Evolutionary conservation across 2,888 invertebrate genomes (phyloP).

Genomic region (Lasioglossum villosulum): DNA sequence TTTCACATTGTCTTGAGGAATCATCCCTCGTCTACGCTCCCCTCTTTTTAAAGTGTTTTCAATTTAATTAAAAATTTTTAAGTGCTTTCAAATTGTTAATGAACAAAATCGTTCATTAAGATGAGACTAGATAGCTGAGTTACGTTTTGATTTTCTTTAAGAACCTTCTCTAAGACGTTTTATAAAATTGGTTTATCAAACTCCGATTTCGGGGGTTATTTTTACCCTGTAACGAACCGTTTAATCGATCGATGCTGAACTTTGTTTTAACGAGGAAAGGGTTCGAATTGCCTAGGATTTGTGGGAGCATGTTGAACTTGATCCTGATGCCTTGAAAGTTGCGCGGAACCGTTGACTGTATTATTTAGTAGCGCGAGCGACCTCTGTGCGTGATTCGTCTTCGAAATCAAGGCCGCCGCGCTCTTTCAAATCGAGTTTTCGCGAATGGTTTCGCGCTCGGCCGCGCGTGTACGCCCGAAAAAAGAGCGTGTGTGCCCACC

Average conservation of each 20-base stretch:
- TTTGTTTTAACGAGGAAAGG: background rate
- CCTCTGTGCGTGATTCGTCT: background rate
- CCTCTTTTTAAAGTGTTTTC: no score
- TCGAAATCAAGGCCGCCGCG: conserved; percentile 19
- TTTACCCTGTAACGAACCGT: background rate
- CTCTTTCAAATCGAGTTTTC: conserved; percentile 16
- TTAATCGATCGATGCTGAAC: background rate
- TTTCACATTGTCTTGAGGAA: no score
- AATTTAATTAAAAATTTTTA: no score
- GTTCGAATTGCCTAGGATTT: background rate
- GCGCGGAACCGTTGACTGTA: conserved; percentile 13
- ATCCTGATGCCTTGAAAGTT: conserved; percentile 9
- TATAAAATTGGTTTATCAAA: background rate
- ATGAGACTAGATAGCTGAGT: no score
- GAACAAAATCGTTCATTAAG: no score
- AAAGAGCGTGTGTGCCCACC: conserved; percentile 6
- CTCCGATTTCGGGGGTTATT: background rate
- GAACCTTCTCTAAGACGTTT: background rate
- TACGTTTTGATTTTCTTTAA: background rate
- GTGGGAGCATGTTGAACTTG: background rate
- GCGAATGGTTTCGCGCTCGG: background rate
- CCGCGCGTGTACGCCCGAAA: conserved; percentile 4
- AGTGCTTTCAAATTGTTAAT: no score
- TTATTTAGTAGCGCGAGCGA: conserved; percentile 8
- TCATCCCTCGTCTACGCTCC: no score